phyloP scores from a whole-genome alignment of 2,113 vertebrate species.

The Oryzias celebensis region DNA sequence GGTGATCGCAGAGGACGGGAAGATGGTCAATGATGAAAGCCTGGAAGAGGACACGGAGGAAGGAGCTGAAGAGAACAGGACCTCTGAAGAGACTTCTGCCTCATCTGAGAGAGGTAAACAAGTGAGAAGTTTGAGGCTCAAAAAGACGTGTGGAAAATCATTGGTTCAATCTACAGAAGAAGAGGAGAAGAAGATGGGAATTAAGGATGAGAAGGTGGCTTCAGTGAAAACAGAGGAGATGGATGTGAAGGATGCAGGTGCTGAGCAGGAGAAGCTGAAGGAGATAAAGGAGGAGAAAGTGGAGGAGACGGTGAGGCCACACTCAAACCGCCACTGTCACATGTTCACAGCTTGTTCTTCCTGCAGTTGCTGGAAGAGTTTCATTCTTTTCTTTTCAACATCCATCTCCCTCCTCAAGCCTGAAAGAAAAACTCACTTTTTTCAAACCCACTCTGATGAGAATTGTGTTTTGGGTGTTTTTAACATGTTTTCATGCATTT shows the following conservation, averaged over 20 bases:
- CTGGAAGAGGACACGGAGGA: not conserved
- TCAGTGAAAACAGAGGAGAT: not conserved
- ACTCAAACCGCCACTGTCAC: not conserved
- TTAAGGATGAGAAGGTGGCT: not conserved
- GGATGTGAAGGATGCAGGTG: not conserved
- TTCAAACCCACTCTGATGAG: too few species aligned
- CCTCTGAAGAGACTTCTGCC: slow-evolving; percentile 1
- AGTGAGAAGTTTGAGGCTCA: too few species aligned
- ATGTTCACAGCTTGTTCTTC: too few species aligned
- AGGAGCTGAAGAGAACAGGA: not conserved
- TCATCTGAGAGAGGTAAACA: slow-evolving; percentile 15
- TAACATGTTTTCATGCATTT: too few species aligned
- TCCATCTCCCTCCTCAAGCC: too few species aligned
- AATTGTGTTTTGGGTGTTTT: too few species aligned
- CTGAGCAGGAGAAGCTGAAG: not conserved
- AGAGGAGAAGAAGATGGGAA: not conserved
- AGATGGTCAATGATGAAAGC: slow-evolving; percentile 6
- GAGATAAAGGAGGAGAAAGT: not conserved
- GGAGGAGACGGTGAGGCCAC: not conserved
- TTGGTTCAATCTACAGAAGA: not conserved
- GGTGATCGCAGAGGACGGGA: slow-evolving; percentile 66
- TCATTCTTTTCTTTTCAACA: too few species aligned
- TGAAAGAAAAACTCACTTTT: too few species aligned
- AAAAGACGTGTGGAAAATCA: too few species aligned
- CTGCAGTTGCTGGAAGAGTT: too few species aligned